phyloP scores from a whole-genome alignment of 2,888 invertebrate genomes.

The Nyleta sp. region DNA sequence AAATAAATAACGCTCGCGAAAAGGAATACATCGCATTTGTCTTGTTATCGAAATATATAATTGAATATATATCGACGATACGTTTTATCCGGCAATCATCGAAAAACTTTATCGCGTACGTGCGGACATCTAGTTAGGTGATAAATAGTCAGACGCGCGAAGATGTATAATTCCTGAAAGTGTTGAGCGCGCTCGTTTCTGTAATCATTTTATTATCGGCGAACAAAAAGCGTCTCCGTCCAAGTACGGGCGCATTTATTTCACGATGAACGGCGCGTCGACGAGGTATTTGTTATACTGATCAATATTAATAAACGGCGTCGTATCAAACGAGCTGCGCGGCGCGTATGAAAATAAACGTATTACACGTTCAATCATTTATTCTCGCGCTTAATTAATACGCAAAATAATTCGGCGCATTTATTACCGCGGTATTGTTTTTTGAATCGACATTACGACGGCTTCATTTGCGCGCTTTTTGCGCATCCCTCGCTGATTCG shows the following conservation, averaged over 20 bases:
- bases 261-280: conserved; percentile 4
- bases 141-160: conserved; percentile 32
- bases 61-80: conserved; percentile 6
- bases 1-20: conserved; percentile 3
- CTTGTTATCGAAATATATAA: conserved; percentile 31
- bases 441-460: no score
- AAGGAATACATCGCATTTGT: conserved; percentile 13
- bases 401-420: no score
- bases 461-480: no score
- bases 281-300: conserved; percentile 23
- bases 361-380: neutral
- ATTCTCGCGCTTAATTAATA: neutral
- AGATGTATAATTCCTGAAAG: conserved; percentile 27
- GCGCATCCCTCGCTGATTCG: no score
- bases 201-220: conserved; percentile 24
- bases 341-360: neutral
- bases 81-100: conserved; percentile 41
- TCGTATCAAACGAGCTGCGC: neutral
- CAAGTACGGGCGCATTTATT: conserved; percentile 9
- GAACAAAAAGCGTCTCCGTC: conserved; percentile 12
- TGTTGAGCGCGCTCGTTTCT: conserved; percentile 6
- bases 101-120: conserved; percentile 35
- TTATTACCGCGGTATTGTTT: no score
- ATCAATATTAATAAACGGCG: conserved; percentile 1
- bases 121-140: conserved; percentile 26